Percentiles rank a stretch among this genome's conserved stretches.
These are phyloP conservation scores for Echinops telfairi DNA, from an alignment of 2,113 vertebrate genomes.

Conservation along the genomic window DNA sequence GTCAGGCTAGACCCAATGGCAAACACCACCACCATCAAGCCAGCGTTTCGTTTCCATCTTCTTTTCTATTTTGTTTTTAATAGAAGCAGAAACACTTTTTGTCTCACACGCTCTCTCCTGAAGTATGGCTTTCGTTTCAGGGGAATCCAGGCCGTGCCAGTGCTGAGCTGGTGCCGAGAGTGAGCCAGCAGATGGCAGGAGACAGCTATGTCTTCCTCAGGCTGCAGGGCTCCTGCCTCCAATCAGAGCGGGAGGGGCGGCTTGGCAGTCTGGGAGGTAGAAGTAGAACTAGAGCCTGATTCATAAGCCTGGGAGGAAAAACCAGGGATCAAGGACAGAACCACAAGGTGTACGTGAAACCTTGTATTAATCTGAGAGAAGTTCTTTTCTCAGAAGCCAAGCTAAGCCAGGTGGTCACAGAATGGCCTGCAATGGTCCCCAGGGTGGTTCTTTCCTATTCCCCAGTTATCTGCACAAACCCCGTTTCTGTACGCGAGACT, in stretches of 20 bases:
- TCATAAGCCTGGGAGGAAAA: constrained; percentile 46
- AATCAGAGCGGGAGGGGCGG: background rate
- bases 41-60: background rate
- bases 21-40: background rate
- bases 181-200: constrained; percentile 86
- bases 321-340: constrained; percentile 1
- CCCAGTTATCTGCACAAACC: background rate
- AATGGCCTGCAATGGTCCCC: constrained; percentile 39
- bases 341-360: constrained; percentile 13
- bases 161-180: background rate
- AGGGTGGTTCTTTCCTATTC: constrained; percentile 27
- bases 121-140: background rate
- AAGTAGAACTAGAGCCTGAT: constrained; percentile 43
- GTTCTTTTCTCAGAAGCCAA: constrained; percentile 33
- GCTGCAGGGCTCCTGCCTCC: background rate
- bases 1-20: background rate
- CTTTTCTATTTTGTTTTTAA: background rate
- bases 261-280: background rate
- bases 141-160: background rate
- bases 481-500: constrained; percentile 52
- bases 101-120: background rate
- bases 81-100: background rate
- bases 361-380: constrained; percentile 62
- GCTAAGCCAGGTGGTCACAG: constrained; percentile 50
- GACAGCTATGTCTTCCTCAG: constrained; percentile 53